Percentiles rank a stretch among this genome's conserved stretches.
Evolutionary conservation across 2,797 vertebrate species (phyloP).

Genomic region (Oceanodroma leucorhoa): DNA sequence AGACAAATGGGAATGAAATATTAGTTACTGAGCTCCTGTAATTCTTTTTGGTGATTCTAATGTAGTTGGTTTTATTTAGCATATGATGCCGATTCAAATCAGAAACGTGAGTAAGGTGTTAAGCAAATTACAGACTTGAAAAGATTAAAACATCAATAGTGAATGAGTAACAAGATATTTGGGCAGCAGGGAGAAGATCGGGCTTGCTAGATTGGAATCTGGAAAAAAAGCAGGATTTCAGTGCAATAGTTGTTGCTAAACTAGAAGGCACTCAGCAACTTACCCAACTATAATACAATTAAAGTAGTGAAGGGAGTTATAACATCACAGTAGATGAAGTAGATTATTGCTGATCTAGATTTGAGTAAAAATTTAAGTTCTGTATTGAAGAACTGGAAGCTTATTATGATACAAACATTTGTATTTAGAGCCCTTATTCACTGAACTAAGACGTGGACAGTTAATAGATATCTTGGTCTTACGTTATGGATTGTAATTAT

Average conservation of each 20-base stretch:
- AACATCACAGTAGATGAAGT: not conserved
- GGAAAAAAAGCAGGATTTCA: not conserved
- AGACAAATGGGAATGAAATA: not conserved
- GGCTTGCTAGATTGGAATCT: not conserved
- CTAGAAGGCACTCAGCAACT: not conserved
- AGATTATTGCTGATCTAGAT: not conserved
- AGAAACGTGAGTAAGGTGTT: not conserved
- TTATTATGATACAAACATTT: not conserved
- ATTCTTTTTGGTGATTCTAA: not conserved
- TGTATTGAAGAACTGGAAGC: not conserved
- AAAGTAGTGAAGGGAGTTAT: not conserved
- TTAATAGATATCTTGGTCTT: not conserved
- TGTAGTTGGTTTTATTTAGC: not conserved
- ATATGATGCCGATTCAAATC: not conserved
- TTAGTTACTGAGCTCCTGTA: not conserved
- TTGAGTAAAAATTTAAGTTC: not conserved
- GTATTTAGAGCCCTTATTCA: not conserved
- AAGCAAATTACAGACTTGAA: not conserved
- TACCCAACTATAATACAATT: not conserved
- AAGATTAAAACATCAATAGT: not conserved
- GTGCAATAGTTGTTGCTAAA: not conserved
- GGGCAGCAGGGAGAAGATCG: not conserved
- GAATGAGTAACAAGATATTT: not conserved
- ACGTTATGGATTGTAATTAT: not conserved
- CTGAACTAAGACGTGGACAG: not conserved